These are phyloP conservation scores for Crotalus helleri DNA, from an alignment of 2,113 vertebrate species.

Conservation along the genomic window DNA sequence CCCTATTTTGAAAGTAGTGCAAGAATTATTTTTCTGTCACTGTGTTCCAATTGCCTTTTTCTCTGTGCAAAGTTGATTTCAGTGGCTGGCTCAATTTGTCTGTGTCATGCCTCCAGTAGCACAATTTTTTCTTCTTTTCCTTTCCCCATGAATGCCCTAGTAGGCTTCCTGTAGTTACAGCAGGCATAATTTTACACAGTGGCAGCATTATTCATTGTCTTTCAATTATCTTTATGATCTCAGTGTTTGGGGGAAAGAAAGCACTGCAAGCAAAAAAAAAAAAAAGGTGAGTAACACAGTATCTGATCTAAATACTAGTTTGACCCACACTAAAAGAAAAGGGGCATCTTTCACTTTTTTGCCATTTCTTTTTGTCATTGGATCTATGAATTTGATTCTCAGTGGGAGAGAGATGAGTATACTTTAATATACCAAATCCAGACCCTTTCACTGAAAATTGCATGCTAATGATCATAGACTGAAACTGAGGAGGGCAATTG, in stretches of 20 bases:
- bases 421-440: neutral
- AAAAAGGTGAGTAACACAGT: neutral
- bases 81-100: constrained; percentile 33
- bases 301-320: accelerated
- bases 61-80: constrained; percentile 6
- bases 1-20: constrained; percentile 3
- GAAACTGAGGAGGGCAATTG: neutral
- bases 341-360: neutral
- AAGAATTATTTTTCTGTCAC: constrained; percentile 12
- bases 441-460: neutral
- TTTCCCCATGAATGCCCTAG: constrained; percentile 38
- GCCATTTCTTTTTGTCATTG: neutral
- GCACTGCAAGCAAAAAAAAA: constrained; percentile 12
- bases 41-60: neutral
- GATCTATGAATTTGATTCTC: neutral
- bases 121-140: neutral
- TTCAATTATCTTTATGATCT: constrained; percentile 30
- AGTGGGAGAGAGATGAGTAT: neutral
- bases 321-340: neutral
- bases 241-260: constrained; percentile 24
- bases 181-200: constrained; percentile 36
- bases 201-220: constrained; percentile 11
- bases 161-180: constrained; percentile 45
- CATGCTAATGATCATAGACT: constrained; percentile 10
- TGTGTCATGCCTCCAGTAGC: constrained; percentile 21